Conservation (phyloP, 2,888 invertebrate species). For the Ormia ochracea region DNA sequence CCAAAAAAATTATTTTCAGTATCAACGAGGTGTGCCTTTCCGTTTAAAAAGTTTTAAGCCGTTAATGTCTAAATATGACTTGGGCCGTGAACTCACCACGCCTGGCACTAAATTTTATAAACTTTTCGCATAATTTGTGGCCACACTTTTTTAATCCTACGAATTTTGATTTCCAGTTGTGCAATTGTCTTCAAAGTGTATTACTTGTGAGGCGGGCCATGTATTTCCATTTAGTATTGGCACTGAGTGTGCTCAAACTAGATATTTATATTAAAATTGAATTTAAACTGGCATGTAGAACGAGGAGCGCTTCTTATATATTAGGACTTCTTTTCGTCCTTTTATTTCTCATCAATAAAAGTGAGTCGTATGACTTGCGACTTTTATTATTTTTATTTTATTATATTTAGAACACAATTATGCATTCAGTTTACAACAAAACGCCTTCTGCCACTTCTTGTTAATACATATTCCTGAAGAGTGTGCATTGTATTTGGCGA, state of each 20-base stretch:
- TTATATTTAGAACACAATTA: neutral
- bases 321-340: neutral
- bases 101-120: too few relatives aligned
- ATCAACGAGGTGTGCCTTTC: too few relatives aligned
- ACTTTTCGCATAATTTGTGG: too few relatives aligned
- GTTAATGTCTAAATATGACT: too few relatives aligned
- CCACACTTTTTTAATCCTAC: too few relatives aligned
- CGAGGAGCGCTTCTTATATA: neutral
- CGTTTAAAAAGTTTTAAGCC: too few relatives aligned
- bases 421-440: conserved; percentile 15
- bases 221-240: too few relatives aligned
- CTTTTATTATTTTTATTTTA: conserved; percentile 7
- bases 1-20: too few relatives aligned
- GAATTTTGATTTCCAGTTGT: too few relatives aligned
- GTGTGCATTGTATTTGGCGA: neutral
- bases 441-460: conserved; percentile 27
- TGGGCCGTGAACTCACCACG: too few relatives aligned
- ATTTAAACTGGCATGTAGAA: neutral
- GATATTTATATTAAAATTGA: neutral
- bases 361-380: conserved; percentile 25
- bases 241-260: too few relatives aligned
- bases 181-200: too few relatives aligned
- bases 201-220: neutral
- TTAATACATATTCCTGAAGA: neutral
- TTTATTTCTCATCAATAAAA: neutral